Conservation (phyloP, 1,140 invertebrate species). For the Meloidogyne chitwoodi region DNA sequence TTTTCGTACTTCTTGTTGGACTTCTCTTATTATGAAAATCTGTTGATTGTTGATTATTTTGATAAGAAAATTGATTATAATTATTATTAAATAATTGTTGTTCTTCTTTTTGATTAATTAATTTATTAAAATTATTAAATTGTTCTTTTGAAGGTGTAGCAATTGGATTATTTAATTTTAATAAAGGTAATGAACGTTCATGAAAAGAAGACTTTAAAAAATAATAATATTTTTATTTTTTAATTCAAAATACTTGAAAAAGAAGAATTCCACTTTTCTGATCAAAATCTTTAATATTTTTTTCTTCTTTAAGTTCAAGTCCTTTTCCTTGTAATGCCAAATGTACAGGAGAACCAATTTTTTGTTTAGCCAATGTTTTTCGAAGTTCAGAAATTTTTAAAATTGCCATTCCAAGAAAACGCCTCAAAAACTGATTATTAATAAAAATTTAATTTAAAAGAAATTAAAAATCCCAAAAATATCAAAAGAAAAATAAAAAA, state of each 20-base stretch:
- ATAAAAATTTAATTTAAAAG: neutral
- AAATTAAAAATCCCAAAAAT: too few species aligned
- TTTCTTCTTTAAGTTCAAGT: neutral
- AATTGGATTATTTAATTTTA: neutral
- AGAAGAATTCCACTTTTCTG: neutral
- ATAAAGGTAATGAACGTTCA: neutral
- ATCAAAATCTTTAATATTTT: neutral
- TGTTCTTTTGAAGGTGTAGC: neutral
- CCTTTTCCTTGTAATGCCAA: neutral
- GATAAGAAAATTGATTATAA: too few species aligned
- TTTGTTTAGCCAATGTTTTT: neutral
- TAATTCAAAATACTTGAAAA: neutral
- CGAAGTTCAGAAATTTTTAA: slow-evolving; percentile 8
- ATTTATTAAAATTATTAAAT: neutral
- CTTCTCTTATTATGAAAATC: neutral
- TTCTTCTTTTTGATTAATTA: too few species aligned
- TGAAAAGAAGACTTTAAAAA: neutral
- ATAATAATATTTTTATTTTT: neutral
- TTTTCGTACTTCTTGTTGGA: neutral
- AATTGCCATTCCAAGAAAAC: slow-evolving; percentile 14
- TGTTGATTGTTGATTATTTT: neutral
- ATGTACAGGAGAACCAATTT: neutral
- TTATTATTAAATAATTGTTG: too few species aligned
- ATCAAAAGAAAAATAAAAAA: too few species aligned
- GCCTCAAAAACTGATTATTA: neutral